These are phyloP conservation scores for Nyctibius grandis DNA, from an alignment of 2,797 vertebrate genomes.

Conservation along the genomic window DNA sequence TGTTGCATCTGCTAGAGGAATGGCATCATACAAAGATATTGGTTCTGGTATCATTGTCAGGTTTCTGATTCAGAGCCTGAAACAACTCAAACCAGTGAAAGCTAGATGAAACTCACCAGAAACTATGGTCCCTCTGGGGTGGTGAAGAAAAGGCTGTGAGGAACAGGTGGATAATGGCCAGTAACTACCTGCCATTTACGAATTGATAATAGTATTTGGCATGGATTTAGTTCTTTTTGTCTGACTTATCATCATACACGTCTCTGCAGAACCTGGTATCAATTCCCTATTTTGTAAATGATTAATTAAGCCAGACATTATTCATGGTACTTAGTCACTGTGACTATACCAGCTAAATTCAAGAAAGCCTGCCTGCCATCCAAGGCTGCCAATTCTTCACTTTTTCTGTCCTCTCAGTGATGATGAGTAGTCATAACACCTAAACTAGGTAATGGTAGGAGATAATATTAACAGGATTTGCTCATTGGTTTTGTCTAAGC, in stretches of 20 bases:
- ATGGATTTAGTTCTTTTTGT: neutral
- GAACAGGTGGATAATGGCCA: neutral
- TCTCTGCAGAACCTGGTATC: neutral
- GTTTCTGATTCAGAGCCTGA: neutral
- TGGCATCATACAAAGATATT: neutral
- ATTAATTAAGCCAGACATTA: neutral
- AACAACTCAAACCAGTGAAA: neutral
- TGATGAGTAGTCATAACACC: slow-evolving; percentile 42
- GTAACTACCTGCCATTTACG: neutral
- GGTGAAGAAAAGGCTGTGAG: neutral
- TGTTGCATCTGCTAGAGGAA: neutral
- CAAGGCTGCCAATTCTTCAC: slow-evolving; percentile 3
- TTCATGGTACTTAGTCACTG: neutral
- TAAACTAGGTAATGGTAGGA: slow-evolving; percentile 31
- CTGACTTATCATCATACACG: neutral
- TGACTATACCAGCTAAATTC: slow-evolving; percentile 40
- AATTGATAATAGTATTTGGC: neutral
- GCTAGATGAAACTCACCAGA: neutral
- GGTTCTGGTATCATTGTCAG: neutral
- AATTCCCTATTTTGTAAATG: neutral
- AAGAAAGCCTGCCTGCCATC: neutral
- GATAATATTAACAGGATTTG: slow-evolving; percentile 20
- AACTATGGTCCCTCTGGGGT: neutral
- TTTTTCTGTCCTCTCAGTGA: slow-evolving; percentile 18
- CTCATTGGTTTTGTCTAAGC: slow-evolving; percentile 9